These are phyloP conservation scores for Miltochrista miniata DNA, from an alignment of 2,888 invertebrate species.

Conservation along the genomic window DNA sequence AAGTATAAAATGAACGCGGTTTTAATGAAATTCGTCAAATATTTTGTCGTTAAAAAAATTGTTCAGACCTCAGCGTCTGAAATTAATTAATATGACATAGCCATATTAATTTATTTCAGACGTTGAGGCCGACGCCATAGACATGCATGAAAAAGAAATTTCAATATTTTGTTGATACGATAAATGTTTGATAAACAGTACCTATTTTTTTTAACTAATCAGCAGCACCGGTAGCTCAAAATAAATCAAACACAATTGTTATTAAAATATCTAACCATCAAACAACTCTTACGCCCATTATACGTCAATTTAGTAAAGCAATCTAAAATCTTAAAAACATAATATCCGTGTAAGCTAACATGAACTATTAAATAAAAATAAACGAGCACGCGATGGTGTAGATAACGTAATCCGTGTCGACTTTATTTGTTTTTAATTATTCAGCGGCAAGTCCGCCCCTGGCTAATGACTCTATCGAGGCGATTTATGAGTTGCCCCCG, in stretches of 20 bases:
- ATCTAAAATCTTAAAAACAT: constrained; percentile 38
- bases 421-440: constrained; percentile 83
- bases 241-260: background rate
- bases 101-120: too few species aligned
- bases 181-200: too few species aligned
- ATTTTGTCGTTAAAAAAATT: constrained; percentile 12
- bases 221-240: background rate
- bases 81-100: too few species aligned
- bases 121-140: too few species aligned
- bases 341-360: constrained; percentile 50
- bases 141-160: too few species aligned
- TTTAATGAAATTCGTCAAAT: constrained; percentile 33
- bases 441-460: constrained; percentile 73
- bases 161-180: too few species aligned
- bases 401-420: constrained; percentile 80
- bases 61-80: too few species aligned
- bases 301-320: constrained; percentile 14
- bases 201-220: background rate
- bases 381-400: constrained; percentile 65
- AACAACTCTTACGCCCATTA: constrained; percentile 14
- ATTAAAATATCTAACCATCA: background rate
- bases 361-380: constrained; percentile 70
- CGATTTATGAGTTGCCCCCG: constrained; percentile 69
- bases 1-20: constrained; percentile 28
- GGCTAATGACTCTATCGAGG: constrained; percentile 79